Conservation (phyloP, 2,113 vertebrate genomes). For the Cisticola juncidis region DNA sequence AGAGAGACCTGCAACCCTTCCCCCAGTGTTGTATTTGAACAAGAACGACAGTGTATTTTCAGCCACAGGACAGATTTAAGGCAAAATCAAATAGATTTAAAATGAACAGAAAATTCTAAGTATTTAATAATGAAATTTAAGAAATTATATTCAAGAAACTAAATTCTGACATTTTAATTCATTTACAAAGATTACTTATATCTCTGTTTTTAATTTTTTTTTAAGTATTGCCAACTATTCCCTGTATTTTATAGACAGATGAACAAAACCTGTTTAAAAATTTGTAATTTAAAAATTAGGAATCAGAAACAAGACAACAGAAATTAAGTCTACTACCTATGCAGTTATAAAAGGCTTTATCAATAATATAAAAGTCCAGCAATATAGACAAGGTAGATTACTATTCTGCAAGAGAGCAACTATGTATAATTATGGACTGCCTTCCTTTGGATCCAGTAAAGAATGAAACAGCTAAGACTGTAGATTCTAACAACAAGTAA, state of each 20-base stretch:
- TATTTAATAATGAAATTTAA: not conserved
- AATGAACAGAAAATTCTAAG: not conserved
- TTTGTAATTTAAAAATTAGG: not conserved
- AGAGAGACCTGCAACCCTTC: not conserved
- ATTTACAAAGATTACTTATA: not conserved
- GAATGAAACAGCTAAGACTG: not conserved
- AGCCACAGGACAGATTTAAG: not conserved
- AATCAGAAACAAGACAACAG: not conserved
- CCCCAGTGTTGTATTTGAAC: not conserved
- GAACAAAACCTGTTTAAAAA: not conserved
- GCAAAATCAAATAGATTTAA: not conserved
- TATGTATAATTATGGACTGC: not conserved
- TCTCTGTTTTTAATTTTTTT: not conserved
- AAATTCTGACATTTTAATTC: not conserved
- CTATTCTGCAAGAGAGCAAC: not conserved
- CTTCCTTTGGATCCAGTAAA: not conserved
- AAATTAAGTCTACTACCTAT: not conserved
- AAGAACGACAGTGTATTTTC: not conserved
- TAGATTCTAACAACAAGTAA: not conserved
- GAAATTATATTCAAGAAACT: not conserved
- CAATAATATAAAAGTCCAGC: not conserved
- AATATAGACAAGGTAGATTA: not conserved
- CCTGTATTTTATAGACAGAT: not conserved
- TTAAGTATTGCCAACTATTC: not conserved
- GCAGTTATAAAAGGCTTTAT: not conserved